Base-by-base conservation (phyloP, 2,113 vertebrate genomes). In the Urocynchramus pylzowi region DNA sequence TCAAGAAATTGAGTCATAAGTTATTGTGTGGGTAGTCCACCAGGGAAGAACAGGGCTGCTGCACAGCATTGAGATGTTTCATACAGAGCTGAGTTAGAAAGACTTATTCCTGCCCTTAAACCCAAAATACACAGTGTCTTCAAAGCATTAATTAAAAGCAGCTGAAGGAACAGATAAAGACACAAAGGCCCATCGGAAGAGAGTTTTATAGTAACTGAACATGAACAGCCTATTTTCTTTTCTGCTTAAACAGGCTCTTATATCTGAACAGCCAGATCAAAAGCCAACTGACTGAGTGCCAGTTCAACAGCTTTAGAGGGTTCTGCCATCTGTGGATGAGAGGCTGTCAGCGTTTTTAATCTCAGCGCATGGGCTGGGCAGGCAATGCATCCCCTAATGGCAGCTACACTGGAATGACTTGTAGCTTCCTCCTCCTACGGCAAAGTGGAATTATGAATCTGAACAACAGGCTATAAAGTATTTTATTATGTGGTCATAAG, bases 131-230 rank as follows among this genome's bases (percentile, higher is more conserved):
- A 63, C 2, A 1, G 17, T 77, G 47, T 64, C 79, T 90, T 96
- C 89, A 93, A 95, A 94, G 64, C 44, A 52, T 94, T 95, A 95
- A 93, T 95, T 95, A 95, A 89, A 95, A 90, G 54, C 80, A 94
- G 81, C 82, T 96, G 92, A 96, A 95, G 75, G 87, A 94, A 78
- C 44, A 88, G 90, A 93, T 94, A 96, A 92, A 91, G 85, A 79
- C 67, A 67, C 65, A 93, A 93, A 97, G 44, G 49, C 64, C 45
- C 33, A 77, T 63, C 2, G 1, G 73, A 89, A 89, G 74, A 64
- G 80, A 89, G 78, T 61, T 93, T 78, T 80, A n/a, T 73, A 86
- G 42, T 84, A 84, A 84, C 86, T 57, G 92, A 93, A 85, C 53
- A 61, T 61, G 93, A 94, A 89, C 86, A 96, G 82, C 24, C 35